Percentiles rank a stretch among this genome's conserved stretches.
phyloP scores from a whole-genome alignment of 2,797 vertebrate species.

The Artibeus lituratus region DNA sequence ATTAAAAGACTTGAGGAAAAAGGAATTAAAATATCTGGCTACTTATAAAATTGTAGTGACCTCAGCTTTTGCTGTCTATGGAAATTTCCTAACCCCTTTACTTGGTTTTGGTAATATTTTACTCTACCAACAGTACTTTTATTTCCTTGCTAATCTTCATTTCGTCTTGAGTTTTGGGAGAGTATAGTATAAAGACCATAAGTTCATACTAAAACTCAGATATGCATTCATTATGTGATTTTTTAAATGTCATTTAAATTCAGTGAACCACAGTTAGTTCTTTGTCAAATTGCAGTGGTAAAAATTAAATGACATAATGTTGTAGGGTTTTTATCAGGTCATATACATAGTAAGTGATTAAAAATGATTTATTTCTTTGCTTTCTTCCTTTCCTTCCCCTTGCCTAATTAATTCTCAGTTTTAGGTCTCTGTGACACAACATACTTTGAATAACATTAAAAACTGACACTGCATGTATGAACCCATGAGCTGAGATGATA shows the following conservation, averaged over 20 bases:
- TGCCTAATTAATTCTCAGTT: background rate
- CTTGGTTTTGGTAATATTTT: background rate
- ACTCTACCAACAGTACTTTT: background rate
- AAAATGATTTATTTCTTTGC: constrained; percentile 27
- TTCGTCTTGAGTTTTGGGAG: background rate
- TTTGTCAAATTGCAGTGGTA: background rate
- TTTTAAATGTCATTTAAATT: constrained; percentile 11
- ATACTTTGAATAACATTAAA: background rate
- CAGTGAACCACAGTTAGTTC: background rate
- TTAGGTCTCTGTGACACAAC: background rate
- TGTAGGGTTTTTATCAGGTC: background rate
- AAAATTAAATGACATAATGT: constrained; percentile 21
- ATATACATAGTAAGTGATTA: background rate
- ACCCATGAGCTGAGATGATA: background rate
- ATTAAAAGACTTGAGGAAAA: background rate
- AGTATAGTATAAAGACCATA: background rate
- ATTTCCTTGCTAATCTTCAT: background rate
- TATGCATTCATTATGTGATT: background rate
- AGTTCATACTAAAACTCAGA: background rate
- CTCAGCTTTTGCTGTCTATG: background rate
- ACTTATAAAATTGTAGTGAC: background rate
- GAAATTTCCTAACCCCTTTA: constrained; percentile 1
- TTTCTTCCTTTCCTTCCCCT: background rate
- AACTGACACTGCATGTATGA: background rate
- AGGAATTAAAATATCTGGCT: background rate